A percentile compares a stretch with the other conserved stretches of the same genome.
Evolutionary conservation across 2,113 vertebrate genomes (phyloP).

Genomic region (Mobula birostris): DNA sequence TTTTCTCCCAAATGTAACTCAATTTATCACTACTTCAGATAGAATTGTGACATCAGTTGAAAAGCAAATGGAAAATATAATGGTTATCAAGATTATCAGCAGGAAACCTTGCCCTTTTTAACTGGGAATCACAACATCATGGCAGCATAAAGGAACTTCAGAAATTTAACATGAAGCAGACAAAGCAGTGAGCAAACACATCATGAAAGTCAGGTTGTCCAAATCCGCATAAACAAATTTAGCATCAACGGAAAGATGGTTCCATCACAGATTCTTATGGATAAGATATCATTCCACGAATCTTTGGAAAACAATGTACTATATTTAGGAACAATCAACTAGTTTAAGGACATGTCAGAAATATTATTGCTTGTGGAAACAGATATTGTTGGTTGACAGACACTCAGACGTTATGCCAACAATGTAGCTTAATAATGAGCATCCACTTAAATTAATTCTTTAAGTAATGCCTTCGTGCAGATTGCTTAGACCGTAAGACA

Average conservation of each 20-base stretch:
- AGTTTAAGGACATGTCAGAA: too few relatives aligned
- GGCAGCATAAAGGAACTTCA: background rate
- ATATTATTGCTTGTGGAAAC: background rate
- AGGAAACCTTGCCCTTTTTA: background rate
- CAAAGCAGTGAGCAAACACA: background rate
- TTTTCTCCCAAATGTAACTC: background rate
- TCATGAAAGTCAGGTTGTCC: too few relatives aligned
- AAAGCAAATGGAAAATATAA: background rate
- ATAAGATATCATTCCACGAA: background rate
- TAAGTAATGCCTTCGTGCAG: too few relatives aligned
- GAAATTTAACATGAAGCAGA: background rate
- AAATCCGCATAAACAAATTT: background rate
- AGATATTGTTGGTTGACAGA: background rate
- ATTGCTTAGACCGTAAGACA: too few relatives aligned
- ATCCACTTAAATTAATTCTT: too few relatives aligned
- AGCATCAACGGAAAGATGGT: background rate
- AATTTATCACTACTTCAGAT: background rate
- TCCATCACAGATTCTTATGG: background rate
- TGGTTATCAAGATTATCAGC: background rate
- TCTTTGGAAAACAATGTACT: background rate
- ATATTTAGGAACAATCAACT: background rate
- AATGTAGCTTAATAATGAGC: background rate
- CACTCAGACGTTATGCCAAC: background rate
- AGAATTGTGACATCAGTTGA: background rate
- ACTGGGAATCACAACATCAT: background rate